Conservation (phyloP, 2,888 invertebrate species). For the Pinctada fucata region DNA sequence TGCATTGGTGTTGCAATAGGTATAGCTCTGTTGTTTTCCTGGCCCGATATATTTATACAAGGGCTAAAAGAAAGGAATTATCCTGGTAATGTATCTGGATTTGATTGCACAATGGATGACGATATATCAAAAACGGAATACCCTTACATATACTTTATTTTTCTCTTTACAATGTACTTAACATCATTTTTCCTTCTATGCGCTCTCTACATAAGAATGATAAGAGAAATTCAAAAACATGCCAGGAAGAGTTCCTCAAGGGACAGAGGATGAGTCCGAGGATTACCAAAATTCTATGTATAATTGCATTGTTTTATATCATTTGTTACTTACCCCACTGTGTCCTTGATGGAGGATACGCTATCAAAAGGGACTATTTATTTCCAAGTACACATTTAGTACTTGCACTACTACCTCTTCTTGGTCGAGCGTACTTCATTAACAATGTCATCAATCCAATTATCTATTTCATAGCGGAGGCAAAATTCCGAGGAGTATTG, state of each 20-base stretch:
- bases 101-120: constrained; percentile 60
- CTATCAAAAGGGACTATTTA: constrained; percentile 29
- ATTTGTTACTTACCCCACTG: constrained; percentile 36
- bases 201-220: constrained; percentile 29
- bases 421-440: constrained; percentile 35
- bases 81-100: constrained; percentile 52
- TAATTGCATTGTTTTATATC: constrained; percentile 34
- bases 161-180: constrained; percentile 31
- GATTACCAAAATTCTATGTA: constrained; percentile 38
- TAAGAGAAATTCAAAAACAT: constrained; percentile 24
- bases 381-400: constrained; percentile 37
- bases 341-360: constrained; percentile 26
- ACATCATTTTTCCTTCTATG: constrained; percentile 30
- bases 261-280: constrained; percentile 23
- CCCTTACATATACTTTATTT: constrained; percentile 33
- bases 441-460: constrained; percentile 39
- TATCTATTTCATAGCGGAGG: constrained; percentile 34
- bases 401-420: constrained; percentile 30
- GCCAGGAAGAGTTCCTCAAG: constrained; percentile 13
- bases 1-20: constrained; percentile 50
- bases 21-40: constrained; percentile 54
- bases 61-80: constrained; percentile 27
- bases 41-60: constrained; percentile 36
- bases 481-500: constrained; percentile 19
- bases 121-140: constrained; percentile 29